phyloP scores from a whole-genome alignment of 2,113 vertebrate genomes.

The Gadus macrocephalus region DNA sequence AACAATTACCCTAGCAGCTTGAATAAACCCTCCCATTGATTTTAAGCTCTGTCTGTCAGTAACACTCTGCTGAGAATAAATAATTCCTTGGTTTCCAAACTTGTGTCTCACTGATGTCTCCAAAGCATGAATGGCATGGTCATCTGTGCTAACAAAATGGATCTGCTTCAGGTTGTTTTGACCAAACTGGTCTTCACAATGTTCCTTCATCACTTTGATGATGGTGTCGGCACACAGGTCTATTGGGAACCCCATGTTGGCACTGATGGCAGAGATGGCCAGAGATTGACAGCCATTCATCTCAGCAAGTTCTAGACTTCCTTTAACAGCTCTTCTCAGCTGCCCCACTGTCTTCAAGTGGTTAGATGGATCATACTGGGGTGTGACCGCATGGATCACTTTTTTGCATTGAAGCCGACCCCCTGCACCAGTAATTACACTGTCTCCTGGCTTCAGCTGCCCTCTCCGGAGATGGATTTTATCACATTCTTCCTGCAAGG shows the following conservation, averaged over 20 bases:
- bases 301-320: conserved; percentile 70
- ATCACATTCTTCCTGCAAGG: conserved; percentile 69
- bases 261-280: conserved; percentile 80
- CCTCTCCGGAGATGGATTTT: conserved; percentile 33
- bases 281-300: conserved; percentile 56
- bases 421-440: conserved; percentile 59
- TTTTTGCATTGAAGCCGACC: conserved; percentile 73
- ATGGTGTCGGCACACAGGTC: conserved; percentile 63
- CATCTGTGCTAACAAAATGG: conserved; percentile 71
- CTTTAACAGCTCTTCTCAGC: conserved; percentile 65
- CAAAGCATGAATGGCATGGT: conserved; percentile 57
- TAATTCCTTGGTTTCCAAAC: too few relatives aligned
- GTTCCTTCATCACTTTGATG: conserved; percentile 69
- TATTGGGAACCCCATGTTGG: conserved; percentile 69
- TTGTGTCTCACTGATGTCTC: conserved; percentile 44
- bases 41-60: conserved; percentile 31
- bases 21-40: conserved; percentile 59
- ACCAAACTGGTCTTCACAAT: conserved; percentile 46
- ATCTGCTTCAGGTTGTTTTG: conserved; percentile 65
- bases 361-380: conserved; percentile 46
- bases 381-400: conserved; percentile 78
- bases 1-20: conserved; percentile 73
- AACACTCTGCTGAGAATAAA: neutral
- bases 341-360: neutral
- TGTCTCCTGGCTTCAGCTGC: conserved; percentile 46